Base-by-base conservation (phyloP, 2,888 invertebrate species). In the Synanthedon andrenaeformis region DNA sequence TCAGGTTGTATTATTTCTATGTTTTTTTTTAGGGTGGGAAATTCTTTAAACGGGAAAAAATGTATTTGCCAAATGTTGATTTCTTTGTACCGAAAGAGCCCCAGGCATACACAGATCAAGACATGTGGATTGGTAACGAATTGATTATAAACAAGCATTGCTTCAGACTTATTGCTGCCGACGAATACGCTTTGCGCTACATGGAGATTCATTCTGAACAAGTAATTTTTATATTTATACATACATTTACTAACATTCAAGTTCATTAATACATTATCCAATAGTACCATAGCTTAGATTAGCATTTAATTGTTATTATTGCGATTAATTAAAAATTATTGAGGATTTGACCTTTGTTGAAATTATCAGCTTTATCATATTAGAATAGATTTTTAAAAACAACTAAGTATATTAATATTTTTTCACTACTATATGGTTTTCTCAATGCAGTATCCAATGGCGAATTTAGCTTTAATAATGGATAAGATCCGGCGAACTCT, bases 101-200 rank as follows among this genome's bases (percentile, higher is more conserved):
- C 0, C 88, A 90, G 4, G 90, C 91, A 60, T 97, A 94, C 74
- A 90, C 91, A 0, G 91, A 95, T 5, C 89, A 91, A 61, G 93
- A 97, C 73, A 93, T 97, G 86, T 95, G 92, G 84, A 90, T 97
- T 19, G 97, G 97, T 2, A 93, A 94, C 19, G 90, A 90, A 50
- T 67, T 97, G 50, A 91, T 92, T 48, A 89, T 97, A 14, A 93
- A 93, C 70, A 91, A 92, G 60, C 96, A 95, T 67, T 79, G 91
- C 51, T 97, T 97, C 74, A 83, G 93, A 51, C 86, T 98, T 41
- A 86, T 91, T 1, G 92, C 92, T 2, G 96, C 96, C 1, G 97
- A 98, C 72, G 93, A 95, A 67, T 97, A 95, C 69, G 94, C 96
- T 0, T 79, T 96, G 52, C 89, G 93, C 49, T 97, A 95, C 69